Evolutionary conservation across 2,888 invertebrate genomes (phyloP).

Genomic region (Drosophila pullipes): DNA sequence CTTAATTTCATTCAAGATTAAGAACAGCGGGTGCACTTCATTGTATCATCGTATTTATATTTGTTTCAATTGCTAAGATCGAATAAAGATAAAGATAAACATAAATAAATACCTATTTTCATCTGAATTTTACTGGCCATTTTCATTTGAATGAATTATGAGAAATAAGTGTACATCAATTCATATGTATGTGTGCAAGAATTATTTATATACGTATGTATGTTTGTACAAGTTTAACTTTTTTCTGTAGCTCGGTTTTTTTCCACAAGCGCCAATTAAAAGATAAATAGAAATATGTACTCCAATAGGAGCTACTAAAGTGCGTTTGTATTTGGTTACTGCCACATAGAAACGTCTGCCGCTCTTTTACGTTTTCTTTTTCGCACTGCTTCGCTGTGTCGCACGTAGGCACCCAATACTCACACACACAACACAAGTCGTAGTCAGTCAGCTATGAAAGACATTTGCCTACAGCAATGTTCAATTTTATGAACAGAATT

Average conservation of each 20-base stretch:
- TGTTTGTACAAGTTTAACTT: not conserved
- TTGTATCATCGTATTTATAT: slow-evolving; percentile 14
- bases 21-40: slow-evolving; percentile 23
- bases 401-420: too few species aligned
- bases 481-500: not conserved
- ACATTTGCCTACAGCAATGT: not conserved
- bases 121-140: not conserved
- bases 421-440: not conserved
- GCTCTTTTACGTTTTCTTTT: slow-evolving; percentile 3
- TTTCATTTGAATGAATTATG: not conserved
- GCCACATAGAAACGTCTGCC: slow-evolving; percentile 1
- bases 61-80: slow-evolving; percentile 28
- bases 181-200: not conserved
- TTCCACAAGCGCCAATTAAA: not conserved
- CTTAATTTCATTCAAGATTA: slow-evolving; percentile 21
- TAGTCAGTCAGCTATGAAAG: not conserved
- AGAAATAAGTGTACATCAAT: not conserved
- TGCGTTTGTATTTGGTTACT: not conserved
- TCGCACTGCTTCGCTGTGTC: not conserved
- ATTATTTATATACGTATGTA: not conserved
- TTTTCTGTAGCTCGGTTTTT: not conserved
- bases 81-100: slow-evolving; percentile 30
- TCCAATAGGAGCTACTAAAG: not conserved
- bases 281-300: not conserved
- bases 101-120: not conserved